phyloP scores from a whole-genome alignment of 2,797 vertebrate genomes.

The Sebastes wilsoni region DNA sequence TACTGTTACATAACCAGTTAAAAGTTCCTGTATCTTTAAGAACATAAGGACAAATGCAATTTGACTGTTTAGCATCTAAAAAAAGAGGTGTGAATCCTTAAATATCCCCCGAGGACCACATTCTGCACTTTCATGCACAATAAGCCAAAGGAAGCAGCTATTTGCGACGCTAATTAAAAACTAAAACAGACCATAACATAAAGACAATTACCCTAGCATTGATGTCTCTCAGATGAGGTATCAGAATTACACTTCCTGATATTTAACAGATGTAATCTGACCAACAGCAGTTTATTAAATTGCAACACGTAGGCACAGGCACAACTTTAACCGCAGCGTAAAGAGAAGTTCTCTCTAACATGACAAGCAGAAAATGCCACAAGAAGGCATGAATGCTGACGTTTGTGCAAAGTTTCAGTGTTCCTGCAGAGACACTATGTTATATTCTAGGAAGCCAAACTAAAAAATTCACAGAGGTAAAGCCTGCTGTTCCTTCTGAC shows the following conservation, averaged over 20 bases:
- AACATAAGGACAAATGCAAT: no score
- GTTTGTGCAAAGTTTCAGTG: background rate
- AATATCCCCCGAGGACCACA: background rate
- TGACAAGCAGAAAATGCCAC: background rate
- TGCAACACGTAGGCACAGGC: background rate
- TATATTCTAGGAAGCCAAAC: slow-evolving; percentile 1
- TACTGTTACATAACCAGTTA: no score
- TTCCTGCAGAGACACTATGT: background rate
- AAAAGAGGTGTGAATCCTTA: background rate
- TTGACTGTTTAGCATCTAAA: no score
- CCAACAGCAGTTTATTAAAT: background rate
- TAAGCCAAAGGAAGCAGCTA: background rate
- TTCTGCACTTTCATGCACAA: background rate
- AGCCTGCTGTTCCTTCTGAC: background rate
- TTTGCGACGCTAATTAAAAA: background rate
- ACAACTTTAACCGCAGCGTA: background rate
- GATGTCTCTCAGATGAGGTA: background rate
- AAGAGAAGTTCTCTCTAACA: background rate
- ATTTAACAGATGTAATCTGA: background rate
- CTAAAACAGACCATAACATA: background rate
- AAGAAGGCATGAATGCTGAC: background rate
- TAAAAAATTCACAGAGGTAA: background rate
- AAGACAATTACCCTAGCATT: background rate
- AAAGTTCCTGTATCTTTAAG: no score
- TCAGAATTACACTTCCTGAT: background rate